Evolutionary conservation across 2,888 invertebrate genomes (phyloP).

Genomic region (Torymus tubicola): DNA sequence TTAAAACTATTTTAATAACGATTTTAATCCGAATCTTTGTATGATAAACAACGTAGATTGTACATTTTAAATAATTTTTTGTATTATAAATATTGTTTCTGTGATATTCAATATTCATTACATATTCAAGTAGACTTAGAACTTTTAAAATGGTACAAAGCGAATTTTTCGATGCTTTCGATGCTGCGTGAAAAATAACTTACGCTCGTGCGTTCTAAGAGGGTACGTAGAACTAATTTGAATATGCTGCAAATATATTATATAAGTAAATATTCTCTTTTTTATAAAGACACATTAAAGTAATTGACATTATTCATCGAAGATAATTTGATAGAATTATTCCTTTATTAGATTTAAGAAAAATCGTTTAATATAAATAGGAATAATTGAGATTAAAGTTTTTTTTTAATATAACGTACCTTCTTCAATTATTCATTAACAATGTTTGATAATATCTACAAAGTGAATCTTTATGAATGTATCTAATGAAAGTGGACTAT

Average conservation of each 20-base stretch:
- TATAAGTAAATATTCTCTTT: conserved; percentile 7
- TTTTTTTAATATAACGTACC: conserved; percentile 3
- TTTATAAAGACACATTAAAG: neutral
- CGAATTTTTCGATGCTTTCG: conserved; percentile 42
- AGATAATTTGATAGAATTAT: conserved; percentile 20
- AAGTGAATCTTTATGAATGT: conserved; percentile 18
- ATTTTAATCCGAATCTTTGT: neutral
- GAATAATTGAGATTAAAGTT: conserved; percentile 20
- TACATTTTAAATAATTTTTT: conserved; percentile 11
- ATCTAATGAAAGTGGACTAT: conserved; percentile 7
- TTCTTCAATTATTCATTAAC: conserved; percentile 21
- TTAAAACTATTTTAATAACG: neutral
- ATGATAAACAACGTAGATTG: neutral
- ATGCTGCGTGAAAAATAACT: conserved; percentile 32
- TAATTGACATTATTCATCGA: conserved; percentile 1
- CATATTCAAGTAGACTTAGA: conserved; percentile 33
- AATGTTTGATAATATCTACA: conserved; percentile 4
- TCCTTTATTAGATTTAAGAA: conserved; percentile 10
- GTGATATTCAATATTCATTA: conserved; percentile 48
- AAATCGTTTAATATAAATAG: conserved; percentile 14
- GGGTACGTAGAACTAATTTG: conserved; percentile 9
- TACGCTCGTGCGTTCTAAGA: conserved; percentile 34
- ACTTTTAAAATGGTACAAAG: conserved; percentile 29
- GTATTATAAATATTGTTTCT: conserved; percentile 37
- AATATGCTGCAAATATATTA: conserved; percentile 1